Evolutionary conservation across 2,888 invertebrate species (phyloP), one percentile per base, ranked within the genome.

Genomic region (Drosophila colorata): DNA sequence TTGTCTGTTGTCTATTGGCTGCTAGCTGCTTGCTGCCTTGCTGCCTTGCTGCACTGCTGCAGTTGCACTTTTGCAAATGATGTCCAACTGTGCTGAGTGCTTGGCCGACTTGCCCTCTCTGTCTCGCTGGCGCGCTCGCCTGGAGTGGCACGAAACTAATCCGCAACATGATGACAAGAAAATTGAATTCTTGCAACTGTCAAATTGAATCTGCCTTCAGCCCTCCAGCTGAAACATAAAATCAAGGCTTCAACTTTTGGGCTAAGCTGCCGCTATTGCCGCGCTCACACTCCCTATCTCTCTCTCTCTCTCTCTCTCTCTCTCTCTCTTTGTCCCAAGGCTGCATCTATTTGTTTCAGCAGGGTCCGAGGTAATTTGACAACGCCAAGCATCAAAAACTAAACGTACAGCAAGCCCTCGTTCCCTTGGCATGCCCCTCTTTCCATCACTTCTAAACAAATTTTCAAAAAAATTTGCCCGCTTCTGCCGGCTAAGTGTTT

Each of bases 131-230:
- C 37, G 35, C n/a, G 20, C 46, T 55, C 47, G 41, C 33, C 48
- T 46, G 70, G 63, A 67, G 63, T 65, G 65, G 69, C 80, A 89
- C 82, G 74, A 86, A 86, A 87, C 86, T 86, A 86, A 86, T 86
- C 89, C 89, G 76, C 89, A 86, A 89, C 86, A 89, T 87, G 88
- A 80, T 80, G 88, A 78, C 88, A 86, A 82, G 86, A 87, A 88
- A 87, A 87, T 87, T 87, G 89, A 87, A 87, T 87, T 87, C 86
- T 75, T 78, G 85, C 82, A 87, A 87, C 83, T 89, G 89, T 89
- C 89, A 87, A 87, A 87, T 87, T 87, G 88, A 87, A 87, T 87
- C 83, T 78, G 69, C 67, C 73, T 66, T 68, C 53, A 57, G 61
- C 41, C 56, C 66, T 46, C 18, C 18, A 53, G 31, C 28, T 53